A percentile compares a stretch with the other conserved stretches of the same genome.
phyloP scores from a whole-genome alignment of 1,140 invertebrate species.

The Argopecten irradians region DNA sequence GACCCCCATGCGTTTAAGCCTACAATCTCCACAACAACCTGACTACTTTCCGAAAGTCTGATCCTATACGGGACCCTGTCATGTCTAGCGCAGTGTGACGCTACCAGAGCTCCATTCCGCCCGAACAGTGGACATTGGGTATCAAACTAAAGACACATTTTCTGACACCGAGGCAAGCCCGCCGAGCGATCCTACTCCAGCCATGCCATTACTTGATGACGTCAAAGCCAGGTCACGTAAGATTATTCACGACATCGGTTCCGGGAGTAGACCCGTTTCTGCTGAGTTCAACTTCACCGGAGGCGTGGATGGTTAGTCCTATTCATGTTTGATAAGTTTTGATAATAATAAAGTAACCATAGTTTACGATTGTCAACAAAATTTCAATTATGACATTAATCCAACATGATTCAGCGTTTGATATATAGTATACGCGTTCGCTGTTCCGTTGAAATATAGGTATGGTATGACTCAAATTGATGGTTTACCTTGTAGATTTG shows the following conservation, averaged over 20 bases:
- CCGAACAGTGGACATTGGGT: slow-evolving; percentile 54
- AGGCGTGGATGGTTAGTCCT: slow-evolving; percentile 68
- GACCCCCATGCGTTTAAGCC: slow-evolving; percentile 43
- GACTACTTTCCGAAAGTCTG: slow-evolving; percentile 47
- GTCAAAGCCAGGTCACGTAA: slow-evolving; percentile 81
- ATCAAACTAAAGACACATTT: slow-evolving; percentile 48
- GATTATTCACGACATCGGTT: slow-evolving; percentile 81
- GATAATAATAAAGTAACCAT: background rate
- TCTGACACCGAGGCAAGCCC: slow-evolving; percentile 68
- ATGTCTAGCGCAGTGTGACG: slow-evolving; percentile 70
- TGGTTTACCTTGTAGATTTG: slow-evolving; percentile 62
- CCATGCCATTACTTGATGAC: slow-evolving; percentile 83
- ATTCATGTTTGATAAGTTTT: too few species aligned
- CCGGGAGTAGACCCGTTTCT: slow-evolving; percentile 77
- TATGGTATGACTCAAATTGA: background rate
- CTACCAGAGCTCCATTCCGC: slow-evolving; percentile 67
- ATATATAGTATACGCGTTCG: too few species aligned
- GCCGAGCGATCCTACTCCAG: slow-evolving; percentile 77
- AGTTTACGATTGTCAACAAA: background rate
- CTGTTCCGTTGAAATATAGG: background rate
- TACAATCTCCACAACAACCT: slow-evolving; percentile 42
- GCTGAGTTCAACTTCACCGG: slow-evolving; percentile 72
- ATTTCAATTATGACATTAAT: too few species aligned
- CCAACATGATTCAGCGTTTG: too few species aligned
- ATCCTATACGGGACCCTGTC: slow-evolving; percentile 53